Evolutionary conservation across 2,888 invertebrate species (phyloP).

Genomic region (Idaea dimidiata): DNA sequence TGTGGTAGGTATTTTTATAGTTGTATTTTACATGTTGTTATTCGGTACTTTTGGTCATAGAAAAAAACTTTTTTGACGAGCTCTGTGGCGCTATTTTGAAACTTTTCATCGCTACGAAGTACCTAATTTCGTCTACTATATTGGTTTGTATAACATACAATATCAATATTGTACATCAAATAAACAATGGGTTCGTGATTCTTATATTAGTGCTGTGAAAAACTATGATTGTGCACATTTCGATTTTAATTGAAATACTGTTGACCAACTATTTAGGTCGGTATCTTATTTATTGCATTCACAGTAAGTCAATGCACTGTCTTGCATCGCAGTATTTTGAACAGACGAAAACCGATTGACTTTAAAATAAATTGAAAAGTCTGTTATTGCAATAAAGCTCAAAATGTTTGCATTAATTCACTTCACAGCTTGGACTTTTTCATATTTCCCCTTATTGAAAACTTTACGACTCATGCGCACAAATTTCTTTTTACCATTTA

Average conservation of each 20-base stretch:
- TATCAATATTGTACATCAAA: too few species aligned
- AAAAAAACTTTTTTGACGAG: too few species aligned
- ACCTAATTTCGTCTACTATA: too few species aligned
- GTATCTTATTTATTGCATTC: neutral
- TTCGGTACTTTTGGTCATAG: too few species aligned
- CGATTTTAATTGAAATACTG: neutral
- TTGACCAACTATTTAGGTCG: neutral
- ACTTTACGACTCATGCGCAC: slow-evolving; percentile 6
- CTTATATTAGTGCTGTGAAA: too few species aligned
- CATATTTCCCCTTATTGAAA: slow-evolving; percentile 4
- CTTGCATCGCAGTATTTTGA: neutral
- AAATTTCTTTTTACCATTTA: slow-evolving; percentile 7
- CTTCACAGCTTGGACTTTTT: neutral
- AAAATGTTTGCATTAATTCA: neutral
- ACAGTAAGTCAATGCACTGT: slow-evolving; percentile 1
- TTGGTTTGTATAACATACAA: too few species aligned
- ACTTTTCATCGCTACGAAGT: too few species aligned
- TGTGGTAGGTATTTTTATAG: neutral
- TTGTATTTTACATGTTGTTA: too few species aligned
- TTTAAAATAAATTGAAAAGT: slow-evolving; percentile 6
- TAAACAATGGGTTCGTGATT: too few species aligned
- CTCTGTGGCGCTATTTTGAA: too few species aligned
- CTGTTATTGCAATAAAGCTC: slow-evolving; percentile 10
- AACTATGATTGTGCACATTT: neutral
- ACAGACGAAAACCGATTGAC: slow-evolving; percentile 1